A percentile compares a stretch with the other conserved stretches of the same genome.
Conservation (phyloP, 35 echinoderm and acorn worm species). For the Ptychodera flava region DNA sequence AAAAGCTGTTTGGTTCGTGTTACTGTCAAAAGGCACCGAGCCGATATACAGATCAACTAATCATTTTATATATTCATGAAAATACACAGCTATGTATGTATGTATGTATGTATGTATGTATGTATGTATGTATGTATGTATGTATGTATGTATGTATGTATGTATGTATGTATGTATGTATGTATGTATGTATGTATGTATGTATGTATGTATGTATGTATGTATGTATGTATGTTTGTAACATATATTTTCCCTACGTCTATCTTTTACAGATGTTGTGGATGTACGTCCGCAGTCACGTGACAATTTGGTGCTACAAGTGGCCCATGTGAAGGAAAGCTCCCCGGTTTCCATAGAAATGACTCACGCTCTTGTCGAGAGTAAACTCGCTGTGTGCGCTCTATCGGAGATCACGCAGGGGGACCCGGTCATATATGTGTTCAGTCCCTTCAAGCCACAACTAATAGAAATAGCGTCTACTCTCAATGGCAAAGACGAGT, state of each 20-base stretch:
- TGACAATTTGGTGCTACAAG: neutral
- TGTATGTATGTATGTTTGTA: no score
- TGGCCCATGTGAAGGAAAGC: neutral
- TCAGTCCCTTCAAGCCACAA: neutral
- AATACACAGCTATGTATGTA: no score
- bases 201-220: no score
- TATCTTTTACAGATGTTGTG: neutral
- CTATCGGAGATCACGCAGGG: neutral
- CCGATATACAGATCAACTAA: no score
- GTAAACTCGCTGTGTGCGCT: neutral
- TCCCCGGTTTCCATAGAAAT: neutral
- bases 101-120: no score
- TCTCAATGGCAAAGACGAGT: neutral
- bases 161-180: no score
- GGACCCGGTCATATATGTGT: neutral
- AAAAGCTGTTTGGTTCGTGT: no score
- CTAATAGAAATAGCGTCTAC: neutral
- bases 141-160: no score
- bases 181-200: no score
- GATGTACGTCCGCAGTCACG: neutral
- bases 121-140: no score
- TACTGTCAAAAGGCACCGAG: no score
- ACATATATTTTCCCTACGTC: neutral
- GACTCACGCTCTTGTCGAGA: neutral
- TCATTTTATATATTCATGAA: no score